Percentiles rank a stretch among this genome's conserved stretches.
Conservation (phyloP, 2,797 vertebrate species). For the Aulostomus chinensis region DNA sequence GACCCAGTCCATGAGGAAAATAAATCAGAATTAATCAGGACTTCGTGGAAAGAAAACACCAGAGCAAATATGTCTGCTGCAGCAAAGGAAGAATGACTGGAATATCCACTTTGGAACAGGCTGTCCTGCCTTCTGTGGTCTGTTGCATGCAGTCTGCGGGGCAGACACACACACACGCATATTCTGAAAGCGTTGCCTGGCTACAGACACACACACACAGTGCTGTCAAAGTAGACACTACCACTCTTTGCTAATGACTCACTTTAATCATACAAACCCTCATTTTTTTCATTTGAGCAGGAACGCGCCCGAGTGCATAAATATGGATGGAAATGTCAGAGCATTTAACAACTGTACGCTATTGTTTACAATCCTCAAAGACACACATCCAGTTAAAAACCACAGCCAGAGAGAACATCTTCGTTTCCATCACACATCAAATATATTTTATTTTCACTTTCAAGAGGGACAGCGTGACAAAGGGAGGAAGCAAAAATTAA, state of each 20-base stretch:
- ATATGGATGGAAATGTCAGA: slow-evolving; percentile 37
- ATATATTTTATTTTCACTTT: too few relatives aligned
- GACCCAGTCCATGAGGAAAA: not conserved
- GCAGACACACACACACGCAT: slow-evolving; percentile 28
- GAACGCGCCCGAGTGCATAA: not conserved
- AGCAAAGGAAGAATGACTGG: slow-evolving; percentile 12
- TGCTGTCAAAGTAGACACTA: slow-evolving; percentile 47
- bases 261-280: slow-evolving; percentile 39
- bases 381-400: too few relatives aligned
- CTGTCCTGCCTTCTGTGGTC: slow-evolving; percentile 67
- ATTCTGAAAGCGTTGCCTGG: slow-evolving; percentile 69
- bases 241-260: slow-evolving; percentile 33
- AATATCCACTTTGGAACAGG: slow-evolving; percentile 45
- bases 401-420: too few relatives aligned
- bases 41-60: slow-evolving; percentile 13
- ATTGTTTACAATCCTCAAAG: slow-evolving; percentile 7
- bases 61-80: slow-evolving; percentile 15
- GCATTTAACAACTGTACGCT: slow-evolving; percentile 18
- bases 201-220: slow-evolving; percentile 71
- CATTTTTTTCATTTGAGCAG: slow-evolving; percentile 11
- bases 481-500: too few relatives aligned
- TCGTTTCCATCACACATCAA: too few relatives aligned
- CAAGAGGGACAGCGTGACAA: too few relatives aligned
- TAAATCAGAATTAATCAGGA: slow-evolving; percentile 2
- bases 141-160: slow-evolving; percentile 59